Evolutionary conservation across 2,888 invertebrate species (phyloP).

Genomic region (Epiblema foenella): DNA sequence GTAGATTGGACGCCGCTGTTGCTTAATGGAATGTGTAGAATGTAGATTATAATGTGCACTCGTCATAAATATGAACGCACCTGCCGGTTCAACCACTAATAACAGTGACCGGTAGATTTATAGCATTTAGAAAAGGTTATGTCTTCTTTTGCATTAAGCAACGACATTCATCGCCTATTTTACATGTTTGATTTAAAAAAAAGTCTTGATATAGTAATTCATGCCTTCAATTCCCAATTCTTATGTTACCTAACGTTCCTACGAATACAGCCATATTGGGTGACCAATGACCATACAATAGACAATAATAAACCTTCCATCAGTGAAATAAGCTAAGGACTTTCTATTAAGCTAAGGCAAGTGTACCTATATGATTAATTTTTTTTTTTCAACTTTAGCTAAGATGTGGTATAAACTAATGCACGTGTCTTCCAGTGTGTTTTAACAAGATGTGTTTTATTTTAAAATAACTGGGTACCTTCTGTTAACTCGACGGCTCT

Average conservation of each 20-base stretch:
- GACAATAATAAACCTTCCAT: neutral
- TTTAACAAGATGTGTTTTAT: conserved; percentile 17
- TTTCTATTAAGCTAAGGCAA: no score
- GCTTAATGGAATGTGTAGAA: conserved; percentile 5
- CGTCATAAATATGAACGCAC: neutral
- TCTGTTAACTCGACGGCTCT: neutral
- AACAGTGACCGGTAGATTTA: conserved; percentile 4
- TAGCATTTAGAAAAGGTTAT: neutral
- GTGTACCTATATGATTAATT: no score
- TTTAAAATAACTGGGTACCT: neutral
- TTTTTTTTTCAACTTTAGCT: no score
- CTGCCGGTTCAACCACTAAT: neutral
- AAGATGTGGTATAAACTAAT: neutral
- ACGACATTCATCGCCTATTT: no score
- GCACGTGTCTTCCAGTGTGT: conserved; percentile 24
- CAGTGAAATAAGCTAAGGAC: no score
- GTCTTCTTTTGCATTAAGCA: neutral
- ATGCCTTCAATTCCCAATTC: neutral
- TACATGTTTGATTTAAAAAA: no score
- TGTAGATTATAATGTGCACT: conserved; percentile 1
- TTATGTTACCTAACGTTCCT: neutral
- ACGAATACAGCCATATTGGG: neutral
- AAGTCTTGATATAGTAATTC: no score
- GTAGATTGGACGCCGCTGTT: conserved; percentile 8
- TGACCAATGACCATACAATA: no score